Conservation (phyloP, 2,888 invertebrate species). For the Melanargia galathea region DNA sequence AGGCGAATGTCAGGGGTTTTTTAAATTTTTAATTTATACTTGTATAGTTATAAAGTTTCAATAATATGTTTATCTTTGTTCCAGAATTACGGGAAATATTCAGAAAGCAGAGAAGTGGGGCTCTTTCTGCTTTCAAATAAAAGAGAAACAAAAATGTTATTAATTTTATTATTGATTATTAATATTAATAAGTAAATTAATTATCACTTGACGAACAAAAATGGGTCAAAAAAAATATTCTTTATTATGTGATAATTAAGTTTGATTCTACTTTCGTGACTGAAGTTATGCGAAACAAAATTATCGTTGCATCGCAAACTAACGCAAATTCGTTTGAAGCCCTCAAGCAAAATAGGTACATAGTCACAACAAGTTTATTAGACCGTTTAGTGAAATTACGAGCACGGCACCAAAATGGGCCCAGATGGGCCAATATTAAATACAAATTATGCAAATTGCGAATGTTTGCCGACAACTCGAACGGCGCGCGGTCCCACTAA, state of each 20-base stretch:
- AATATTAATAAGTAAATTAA: too few species aligned
- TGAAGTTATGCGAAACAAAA: background rate
- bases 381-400: conserved; percentile 17
- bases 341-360: conserved; percentile 12
- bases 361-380: conserved; percentile 15
- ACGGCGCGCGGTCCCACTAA: conserved; percentile 20
- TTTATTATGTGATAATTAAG: too few species aligned
- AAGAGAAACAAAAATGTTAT: too few species aligned
- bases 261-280: background rate
- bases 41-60: too few species aligned
- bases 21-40: too few species aligned
- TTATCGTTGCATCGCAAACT: conserved; percentile 8
- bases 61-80: too few species aligned
- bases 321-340: conserved; percentile 6
- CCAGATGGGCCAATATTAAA: conserved; percentile 33
- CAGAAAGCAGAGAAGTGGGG: too few species aligned
- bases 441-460: conserved; percentile 37
- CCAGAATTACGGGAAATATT: too few species aligned
- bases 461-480: conserved; percentile 32
- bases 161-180: too few species aligned
- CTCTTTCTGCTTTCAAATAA: too few species aligned
- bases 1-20: too few species aligned
- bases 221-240: background rate
- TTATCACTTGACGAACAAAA: background rate
- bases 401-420: conserved; percentile 16